Conservation (phyloP, 2,113 vertebrate species). For the Cygnus atratus region DNA sequence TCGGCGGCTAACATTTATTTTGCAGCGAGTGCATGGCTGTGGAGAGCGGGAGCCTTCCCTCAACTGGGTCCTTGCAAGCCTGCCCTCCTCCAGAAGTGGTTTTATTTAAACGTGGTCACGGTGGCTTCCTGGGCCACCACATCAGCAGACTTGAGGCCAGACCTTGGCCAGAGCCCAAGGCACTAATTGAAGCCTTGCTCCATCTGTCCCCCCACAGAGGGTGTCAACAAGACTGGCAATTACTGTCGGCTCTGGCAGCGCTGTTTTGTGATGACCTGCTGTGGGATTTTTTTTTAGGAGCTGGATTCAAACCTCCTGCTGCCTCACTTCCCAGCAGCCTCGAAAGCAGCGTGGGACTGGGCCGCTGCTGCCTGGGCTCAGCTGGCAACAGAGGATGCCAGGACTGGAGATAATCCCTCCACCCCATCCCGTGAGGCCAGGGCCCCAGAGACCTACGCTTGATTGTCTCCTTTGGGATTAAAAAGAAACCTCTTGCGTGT, state of each 20-base stretch:
- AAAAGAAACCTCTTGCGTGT: background rate
- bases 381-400: background rate
- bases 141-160: background rate
- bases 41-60: background rate
- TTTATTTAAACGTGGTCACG: background rate
- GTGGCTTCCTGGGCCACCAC: background rate
- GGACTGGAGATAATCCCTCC: background rate
- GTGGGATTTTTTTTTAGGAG: background rate
- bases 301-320: background rate
- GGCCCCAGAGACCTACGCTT: background rate
- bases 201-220: background rate
- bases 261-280: background rate
- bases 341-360: conserved; percentile 38
- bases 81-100: background rate
- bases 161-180: background rate
- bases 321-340: background rate
- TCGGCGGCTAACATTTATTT: too few species aligned
- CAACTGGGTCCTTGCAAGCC: background rate
- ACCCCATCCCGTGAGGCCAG: background rate
- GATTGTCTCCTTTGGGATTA: background rate
- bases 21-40: too few species aligned
- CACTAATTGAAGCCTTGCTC: background rate
- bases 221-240: background rate
- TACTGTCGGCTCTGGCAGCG: background rate
- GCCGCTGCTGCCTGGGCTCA: background rate